Conservation (phyloP, 2,888 invertebrate species). For the Himalopsyche japonica region DNA sequence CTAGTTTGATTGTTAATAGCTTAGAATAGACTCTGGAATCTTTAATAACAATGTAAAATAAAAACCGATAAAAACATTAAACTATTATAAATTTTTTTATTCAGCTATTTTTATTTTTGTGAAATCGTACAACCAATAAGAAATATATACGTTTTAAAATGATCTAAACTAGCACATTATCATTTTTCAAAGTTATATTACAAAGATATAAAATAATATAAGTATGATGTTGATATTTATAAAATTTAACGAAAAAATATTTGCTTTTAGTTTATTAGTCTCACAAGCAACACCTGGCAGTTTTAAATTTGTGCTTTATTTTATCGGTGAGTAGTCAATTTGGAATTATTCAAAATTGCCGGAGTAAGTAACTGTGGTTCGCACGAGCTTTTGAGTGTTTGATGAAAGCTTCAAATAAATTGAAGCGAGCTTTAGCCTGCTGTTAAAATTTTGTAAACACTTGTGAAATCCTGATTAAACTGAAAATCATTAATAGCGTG, state of each 20-base stretch:
- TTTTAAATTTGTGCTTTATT: neutral
- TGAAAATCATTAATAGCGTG: neutral
- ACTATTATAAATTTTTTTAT: no score
- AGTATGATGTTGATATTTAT: no score
- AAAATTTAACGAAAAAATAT: neutral
- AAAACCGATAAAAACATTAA: no score
- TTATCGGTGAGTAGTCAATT: neutral
- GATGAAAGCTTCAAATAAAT: conserved; percentile 30
- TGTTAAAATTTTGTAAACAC: conserved; percentile 3
- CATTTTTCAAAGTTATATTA: no score
- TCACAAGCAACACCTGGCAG: neutral
- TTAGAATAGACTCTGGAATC: no score
- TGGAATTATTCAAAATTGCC: neutral
- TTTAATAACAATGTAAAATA: no score
- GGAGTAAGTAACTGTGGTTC: neutral
- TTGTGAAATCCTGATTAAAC: conserved; percentile 16
- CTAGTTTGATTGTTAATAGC: no score
- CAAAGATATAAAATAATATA: no score
- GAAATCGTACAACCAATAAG: no score
- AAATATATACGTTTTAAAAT: no score
- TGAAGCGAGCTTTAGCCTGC: conserved; percentile 17
- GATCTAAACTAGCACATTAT: no score
- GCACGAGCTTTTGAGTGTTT: conserved; percentile 16
- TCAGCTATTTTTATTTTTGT: no score
- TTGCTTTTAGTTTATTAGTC: neutral